These are phyloP conservation scores for Motacilla alba DNA, from an alignment of 2,113 vertebrate species.

Conservation along the genomic window DNA sequence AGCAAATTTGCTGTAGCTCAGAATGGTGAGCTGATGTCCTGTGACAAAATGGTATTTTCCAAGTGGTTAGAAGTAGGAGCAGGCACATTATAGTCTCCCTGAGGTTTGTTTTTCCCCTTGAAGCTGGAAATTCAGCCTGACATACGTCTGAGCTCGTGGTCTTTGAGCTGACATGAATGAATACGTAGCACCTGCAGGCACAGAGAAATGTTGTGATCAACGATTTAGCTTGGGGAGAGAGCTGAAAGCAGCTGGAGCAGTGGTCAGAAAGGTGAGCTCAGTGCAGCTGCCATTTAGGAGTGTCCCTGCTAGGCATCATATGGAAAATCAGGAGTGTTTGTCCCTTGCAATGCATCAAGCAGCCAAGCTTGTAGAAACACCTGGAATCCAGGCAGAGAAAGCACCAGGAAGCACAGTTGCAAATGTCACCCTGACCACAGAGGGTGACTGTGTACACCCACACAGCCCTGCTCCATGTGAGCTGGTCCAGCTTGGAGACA, in stretches of 20 bases:
- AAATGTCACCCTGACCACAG: neutral
- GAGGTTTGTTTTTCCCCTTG: neutral
- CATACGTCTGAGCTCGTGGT: rapidly evolving
- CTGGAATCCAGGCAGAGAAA: neutral
- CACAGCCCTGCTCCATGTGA: neutral
- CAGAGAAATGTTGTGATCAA: neutral
- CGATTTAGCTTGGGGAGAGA: neutral
- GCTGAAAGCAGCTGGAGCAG: neutral
- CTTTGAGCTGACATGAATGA: neutral
- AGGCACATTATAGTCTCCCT: neutral
- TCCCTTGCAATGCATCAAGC: neutral
- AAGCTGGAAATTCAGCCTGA: neutral
- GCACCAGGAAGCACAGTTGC: rapidly evolving
- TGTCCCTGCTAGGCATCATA: neutral
- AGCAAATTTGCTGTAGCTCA: neutral
- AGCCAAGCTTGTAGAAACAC: neutral
- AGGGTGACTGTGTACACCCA: rapidly evolving
- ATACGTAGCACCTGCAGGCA: neutral
- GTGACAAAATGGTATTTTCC: neutral
- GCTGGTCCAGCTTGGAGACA: neutral
- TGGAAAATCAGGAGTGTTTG: neutral
- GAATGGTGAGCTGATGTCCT: neutral
- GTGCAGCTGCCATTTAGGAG: neutral
- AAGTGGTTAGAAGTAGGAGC: neutral
- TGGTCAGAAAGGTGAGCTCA: neutral